Conservation (phyloP, 2,797 vertebrate species). For the Sciurus vulgaris region DNA sequence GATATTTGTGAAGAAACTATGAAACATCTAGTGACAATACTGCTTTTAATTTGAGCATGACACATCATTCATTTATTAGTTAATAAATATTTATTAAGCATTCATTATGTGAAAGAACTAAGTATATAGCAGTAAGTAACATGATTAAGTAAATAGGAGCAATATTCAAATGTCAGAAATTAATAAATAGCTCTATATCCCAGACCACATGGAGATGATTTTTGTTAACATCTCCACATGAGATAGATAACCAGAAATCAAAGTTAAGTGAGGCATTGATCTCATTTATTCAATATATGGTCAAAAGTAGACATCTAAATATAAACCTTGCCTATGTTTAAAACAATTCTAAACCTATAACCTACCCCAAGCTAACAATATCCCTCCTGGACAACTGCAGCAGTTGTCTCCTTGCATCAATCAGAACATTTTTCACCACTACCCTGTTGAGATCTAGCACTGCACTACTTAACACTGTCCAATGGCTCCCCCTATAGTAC, state of each 20-base stretch:
- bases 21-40: background rate
- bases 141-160: background rate
- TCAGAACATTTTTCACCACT: background rate
- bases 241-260: conserved; percentile 47
- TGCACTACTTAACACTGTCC: background rate
- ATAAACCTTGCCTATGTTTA: background rate
- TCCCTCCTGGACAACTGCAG: background rate
- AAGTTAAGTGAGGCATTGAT: background rate
- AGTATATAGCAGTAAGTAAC: background rate
- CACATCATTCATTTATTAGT: background rate
- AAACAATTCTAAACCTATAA: background rate
- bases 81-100: conserved; percentile 15
- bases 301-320: conserved; percentile 1
- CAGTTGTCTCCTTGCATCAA: background rate
- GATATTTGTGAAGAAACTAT: background rate
- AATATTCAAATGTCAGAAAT: background rate
- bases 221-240: background rate
- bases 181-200: background rate
- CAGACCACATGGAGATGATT: background rate
- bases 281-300: background rate
- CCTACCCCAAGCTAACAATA: background rate
- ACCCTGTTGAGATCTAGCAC: background rate
- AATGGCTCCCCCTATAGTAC: background rate
- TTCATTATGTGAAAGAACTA: background rate
- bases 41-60: background rate